Base-by-base conservation (phyloP, 1,140 invertebrate species). In the Bombyx mori region DNA sequence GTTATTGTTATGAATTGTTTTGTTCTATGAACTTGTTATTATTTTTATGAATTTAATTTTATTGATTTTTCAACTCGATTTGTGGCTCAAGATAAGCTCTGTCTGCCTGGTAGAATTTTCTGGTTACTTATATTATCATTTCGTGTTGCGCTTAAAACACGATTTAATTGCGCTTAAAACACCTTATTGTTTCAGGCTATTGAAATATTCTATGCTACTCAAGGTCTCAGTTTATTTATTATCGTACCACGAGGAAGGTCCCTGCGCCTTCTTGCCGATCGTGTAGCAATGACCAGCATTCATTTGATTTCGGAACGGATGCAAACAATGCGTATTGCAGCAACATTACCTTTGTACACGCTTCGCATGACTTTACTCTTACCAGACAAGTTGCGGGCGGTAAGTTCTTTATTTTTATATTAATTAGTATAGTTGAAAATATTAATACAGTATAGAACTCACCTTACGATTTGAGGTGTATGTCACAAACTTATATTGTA, bases 331-430 rank as follows among this genome's bases (percentile, higher is more conserved):
- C 69, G 83, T 0, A 54, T 83, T 6, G 80, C 75, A 1, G 73
- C 71, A 8, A 75, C 68, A 3, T 12, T 86, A 8, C 83, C 83
- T 0, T 64, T 83, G 8, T 86, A 81, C 55, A 86, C 83, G 1
- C 63, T 86, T 8, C 75, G 83, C 9, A 86, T 85, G 81, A 85
- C 80, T 1, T 61, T 86, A 18, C 58, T 86, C 6, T 59, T 86
- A 48, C 80, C 77, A 3, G 73, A 70, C 26, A 86, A 84, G 74
- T 63, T 86, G 44, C 49, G 76, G 67, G 54, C 62, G 61, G 81
- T 86, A 71, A 64, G 71, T 71, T 52, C n/a, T 44, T 51, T 46
- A 57, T n/a, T 12, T 53, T 44, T n/a, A 55, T 9, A 55, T 22
- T 51, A 43, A 12, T 42, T 54, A 44, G 8, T 48, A 52, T 9